Conservation (phyloP, 1,140 invertebrate genomes). For the Drosophila rhopaloa region DNA sequence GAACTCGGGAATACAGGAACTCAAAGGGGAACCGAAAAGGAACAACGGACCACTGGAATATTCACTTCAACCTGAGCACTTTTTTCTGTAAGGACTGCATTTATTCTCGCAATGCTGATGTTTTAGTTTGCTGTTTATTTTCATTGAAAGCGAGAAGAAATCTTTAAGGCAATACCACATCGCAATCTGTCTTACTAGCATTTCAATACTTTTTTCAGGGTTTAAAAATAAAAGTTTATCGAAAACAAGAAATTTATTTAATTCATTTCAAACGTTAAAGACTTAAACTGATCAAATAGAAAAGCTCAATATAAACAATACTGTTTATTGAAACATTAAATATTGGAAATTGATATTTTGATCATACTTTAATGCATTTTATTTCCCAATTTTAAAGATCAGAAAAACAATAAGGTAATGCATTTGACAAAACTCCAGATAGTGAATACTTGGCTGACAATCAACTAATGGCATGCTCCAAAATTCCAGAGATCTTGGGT, state of each 20-base stretch:
- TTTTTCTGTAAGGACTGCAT: background rate
- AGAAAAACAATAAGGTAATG: slow-evolving; percentile 3
- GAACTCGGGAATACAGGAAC: slow-evolving; percentile 16
- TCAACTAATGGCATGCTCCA: background rate
- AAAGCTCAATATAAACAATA: too few relatives aligned
- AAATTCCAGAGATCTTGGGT: background rate
- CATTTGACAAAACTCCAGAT: background rate
- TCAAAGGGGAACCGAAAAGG: background rate
- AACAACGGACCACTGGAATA: background rate
- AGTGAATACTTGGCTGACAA: background rate
- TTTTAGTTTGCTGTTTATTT: background rate
- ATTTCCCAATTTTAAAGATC: too few relatives aligned
- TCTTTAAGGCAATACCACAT: background rate
- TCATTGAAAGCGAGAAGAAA: background rate
- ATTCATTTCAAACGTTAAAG: too few relatives aligned
- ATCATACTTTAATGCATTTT: too few relatives aligned
- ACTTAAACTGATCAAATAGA: too few relatives aligned
- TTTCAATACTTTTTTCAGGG: too few relatives aligned
- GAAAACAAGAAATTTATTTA: too few relatives aligned
- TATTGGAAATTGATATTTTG: too few relatives aligned
- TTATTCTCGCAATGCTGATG: background rate
- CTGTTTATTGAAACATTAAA: too few relatives aligned
- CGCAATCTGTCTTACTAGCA: too few relatives aligned
- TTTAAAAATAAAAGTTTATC: too few relatives aligned
- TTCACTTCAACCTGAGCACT: slow-evolving; percentile 1